Evolutionary conservation across 2,113 vertebrate species (phyloP).

Genomic region (Piaya cayana): DNA sequence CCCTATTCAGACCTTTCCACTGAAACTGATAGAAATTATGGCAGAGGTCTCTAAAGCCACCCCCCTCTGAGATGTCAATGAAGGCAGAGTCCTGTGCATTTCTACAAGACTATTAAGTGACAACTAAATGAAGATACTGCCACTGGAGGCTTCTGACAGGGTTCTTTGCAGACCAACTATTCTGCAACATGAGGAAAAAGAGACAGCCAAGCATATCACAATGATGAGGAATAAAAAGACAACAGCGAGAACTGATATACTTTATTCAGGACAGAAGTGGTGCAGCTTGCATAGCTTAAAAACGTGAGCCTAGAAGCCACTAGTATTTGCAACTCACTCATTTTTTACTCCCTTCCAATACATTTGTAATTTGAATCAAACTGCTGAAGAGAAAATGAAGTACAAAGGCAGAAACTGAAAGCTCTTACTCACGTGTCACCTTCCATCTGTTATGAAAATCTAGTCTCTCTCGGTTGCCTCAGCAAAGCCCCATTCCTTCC

Average conservation of each 20-base stretch:
- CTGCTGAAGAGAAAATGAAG: neutral
- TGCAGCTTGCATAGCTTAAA: constrained; percentile 6
- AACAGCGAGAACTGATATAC: neutral
- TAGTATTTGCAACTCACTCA: neutral
- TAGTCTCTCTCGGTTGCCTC: constrained; percentile 33
- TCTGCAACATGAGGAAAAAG: neutral
- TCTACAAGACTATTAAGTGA: neutral
- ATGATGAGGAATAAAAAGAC: neutral
- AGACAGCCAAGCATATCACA: neutral
- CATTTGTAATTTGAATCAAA: neutral
- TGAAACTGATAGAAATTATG: neutral
- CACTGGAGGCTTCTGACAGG: neutral
- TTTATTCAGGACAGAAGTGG: constrained; percentile 1
- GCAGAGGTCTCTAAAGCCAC: neutral
- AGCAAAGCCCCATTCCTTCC: neutral
- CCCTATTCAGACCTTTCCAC: neutral
- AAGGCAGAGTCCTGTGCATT: neutral
- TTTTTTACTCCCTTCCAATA: neutral
- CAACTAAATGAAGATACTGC: neutral
- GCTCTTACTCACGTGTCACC: neutral
- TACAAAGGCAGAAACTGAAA: neutral
- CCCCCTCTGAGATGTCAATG: neutral
- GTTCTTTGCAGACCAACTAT: neutral
- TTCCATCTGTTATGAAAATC: neutral
- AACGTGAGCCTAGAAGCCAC: neutral